Evolutionary conservation across 2,797 vertebrate species (phyloP).

Genomic region (Neoniphon sammara): DNA sequence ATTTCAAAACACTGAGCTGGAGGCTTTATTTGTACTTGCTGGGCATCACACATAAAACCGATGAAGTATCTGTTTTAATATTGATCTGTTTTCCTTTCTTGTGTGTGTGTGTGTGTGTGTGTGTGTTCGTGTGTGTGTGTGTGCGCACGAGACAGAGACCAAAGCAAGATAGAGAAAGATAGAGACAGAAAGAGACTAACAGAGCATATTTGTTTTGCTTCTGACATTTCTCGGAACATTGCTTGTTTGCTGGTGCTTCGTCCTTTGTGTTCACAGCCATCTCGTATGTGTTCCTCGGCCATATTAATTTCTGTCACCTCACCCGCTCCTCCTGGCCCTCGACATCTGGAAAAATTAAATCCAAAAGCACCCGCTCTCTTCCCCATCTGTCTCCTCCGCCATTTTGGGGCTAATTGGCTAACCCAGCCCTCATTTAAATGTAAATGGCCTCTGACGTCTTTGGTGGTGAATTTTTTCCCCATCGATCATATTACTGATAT

Average conservation of each 20-base stretch:
- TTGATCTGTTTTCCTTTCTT: slow-evolving; percentile 1
- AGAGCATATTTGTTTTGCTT: slow-evolving; percentile 8
- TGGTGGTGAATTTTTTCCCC: slow-evolving; percentile 35
- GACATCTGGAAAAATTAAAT: slow-evolving; percentile 55
- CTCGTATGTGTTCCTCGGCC: slow-evolving; percentile 7
- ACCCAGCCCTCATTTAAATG: slow-evolving; percentile 72
- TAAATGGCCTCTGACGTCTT: slow-evolving; percentile 61
- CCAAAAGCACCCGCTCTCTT: slow-evolving; percentile 30
- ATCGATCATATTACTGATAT: slow-evolving; percentile 55
- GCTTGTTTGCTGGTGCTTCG: slow-evolving; percentile 1
- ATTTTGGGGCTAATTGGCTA: slow-evolving; percentile 65
- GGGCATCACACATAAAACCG: neutral
- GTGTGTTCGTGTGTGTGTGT: neutral
- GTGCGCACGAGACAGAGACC: neutral
- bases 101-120: neutral
- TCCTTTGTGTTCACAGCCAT: neutral
- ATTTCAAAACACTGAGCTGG: neutral
- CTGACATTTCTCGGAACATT: slow-evolving; percentile 1
- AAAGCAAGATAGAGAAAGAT: too few species aligned
- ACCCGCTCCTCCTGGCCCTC: slow-evolving; percentile 30
- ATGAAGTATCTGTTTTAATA: slow-evolving; percentile 21
- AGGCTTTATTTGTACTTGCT: slow-evolving; percentile 5
- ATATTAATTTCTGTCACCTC: slow-evolving; percentile 42
- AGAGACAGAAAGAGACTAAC: neutral
- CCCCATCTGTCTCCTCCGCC: slow-evolving; percentile 46